Percentiles rank a stretch among this genome's conserved stretches.
Conservation (phyloP, 2,113 vertebrate genomes). For the Prolemur simus region DNA sequence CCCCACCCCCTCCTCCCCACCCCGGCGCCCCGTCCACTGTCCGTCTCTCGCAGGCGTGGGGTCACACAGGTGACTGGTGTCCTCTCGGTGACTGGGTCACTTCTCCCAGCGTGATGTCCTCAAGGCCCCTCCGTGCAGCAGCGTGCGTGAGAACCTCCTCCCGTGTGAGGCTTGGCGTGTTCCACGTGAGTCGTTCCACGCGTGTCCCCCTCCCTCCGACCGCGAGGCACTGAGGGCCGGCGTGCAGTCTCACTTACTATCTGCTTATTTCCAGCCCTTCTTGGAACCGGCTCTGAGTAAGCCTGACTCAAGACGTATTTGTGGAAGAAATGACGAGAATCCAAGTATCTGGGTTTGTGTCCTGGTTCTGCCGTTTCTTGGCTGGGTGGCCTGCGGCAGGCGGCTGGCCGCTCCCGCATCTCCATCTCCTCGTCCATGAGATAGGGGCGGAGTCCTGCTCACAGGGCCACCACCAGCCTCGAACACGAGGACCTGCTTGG, state of each 20-base stretch:
- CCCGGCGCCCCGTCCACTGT: rapidly evolving
- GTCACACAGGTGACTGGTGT: too few species aligned
- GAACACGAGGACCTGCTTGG: neutral
- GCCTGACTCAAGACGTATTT: neutral
- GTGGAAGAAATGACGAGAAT: neutral
- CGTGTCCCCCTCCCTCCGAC: neutral
- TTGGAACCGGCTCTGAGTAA: neutral
- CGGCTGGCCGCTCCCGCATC: neutral
- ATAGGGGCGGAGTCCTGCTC: rapidly evolving
- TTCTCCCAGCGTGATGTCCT: rapidly evolving
- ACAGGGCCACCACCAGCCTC: neutral
- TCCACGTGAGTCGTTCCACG: rapidly evolving
- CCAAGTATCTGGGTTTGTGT: neutral
- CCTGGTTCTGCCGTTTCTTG: neutral
- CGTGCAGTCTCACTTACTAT: too few species aligned
- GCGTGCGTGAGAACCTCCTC: rapidly evolving
- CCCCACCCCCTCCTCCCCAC: neutral
- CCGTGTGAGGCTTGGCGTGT: too few species aligned
- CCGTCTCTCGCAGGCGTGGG: rapidly evolving
- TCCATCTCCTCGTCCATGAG: rapidly evolving
- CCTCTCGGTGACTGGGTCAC: rapidly evolving
- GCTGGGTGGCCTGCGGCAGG: neutral
- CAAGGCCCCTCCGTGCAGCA: rapidly evolving
- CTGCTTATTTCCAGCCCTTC: neutral
- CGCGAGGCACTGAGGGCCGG: rapidly evolving